These are phyloP conservation scores for Coleophora flavipennella DNA, from an alignment of 2,888 invertebrate species.

Conservation along the genomic window DNA sequence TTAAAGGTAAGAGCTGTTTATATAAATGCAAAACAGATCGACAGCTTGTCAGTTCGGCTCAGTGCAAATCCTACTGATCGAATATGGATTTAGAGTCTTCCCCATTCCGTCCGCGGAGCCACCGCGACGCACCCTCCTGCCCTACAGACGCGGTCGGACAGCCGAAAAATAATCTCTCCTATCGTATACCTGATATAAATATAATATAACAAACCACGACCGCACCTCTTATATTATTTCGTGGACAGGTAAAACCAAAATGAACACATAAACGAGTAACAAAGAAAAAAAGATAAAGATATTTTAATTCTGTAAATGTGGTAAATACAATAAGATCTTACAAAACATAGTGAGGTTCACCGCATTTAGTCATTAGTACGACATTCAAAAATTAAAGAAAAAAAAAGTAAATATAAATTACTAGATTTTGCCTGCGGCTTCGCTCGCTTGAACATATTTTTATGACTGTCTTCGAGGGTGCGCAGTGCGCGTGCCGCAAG, in stretches of 20 bases:
- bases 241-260: not conserved
- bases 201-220: not conserved
- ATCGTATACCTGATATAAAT: not conserved
- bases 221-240: not conserved
- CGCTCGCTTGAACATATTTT: no score
- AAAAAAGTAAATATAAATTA: no score
- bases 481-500: no score
- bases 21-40: slow-evolving; percentile 73
- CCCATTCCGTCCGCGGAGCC: slow-evolving; percentile 48
- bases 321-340: no score
- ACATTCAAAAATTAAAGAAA: no score
- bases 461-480: no score
- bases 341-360: no score
- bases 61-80: slow-evolving; percentile 64
- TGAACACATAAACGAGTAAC: no score
- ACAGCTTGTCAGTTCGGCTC: slow-evolving; percentile 70
- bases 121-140: slow-evolving; percentile 47
- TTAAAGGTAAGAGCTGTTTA: slow-evolving; percentile 66
- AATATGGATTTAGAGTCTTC: slow-evolving; percentile 69
- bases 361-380: no score
- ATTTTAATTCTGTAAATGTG: no score
- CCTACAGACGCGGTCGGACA: slow-evolving; percentile 58
- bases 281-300: no score
- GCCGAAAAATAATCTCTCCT: slow-evolving; percentile 59
- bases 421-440: no score